A percentile compares a stretch with the other conserved stretches of the same genome.
Conservation (phyloP, 2,888 invertebrate genomes). For the Erebia palarica region DNA sequence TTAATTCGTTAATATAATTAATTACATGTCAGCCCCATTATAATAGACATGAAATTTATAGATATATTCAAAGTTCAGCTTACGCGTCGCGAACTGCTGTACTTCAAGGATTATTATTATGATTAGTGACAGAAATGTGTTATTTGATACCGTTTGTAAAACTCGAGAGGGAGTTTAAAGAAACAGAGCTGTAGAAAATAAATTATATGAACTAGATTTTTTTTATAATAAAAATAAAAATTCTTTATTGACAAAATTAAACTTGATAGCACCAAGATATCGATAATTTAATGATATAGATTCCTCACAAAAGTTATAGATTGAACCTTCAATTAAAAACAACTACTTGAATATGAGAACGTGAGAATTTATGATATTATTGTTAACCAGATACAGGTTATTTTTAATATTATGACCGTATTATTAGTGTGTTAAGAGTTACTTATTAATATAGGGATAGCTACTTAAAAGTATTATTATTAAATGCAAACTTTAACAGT, state of each 20-base stretch:
- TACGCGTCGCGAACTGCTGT: no score
- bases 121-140: no score
- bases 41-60: no score
- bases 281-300: neutral
- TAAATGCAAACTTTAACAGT: constrained; percentile 11
- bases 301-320: constrained; percentile 4
- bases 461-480: constrained; percentile 21
- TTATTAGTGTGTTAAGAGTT: constrained; percentile 28
- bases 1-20: no score
- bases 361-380: constrained; percentile 15
- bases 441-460: constrained; percentile 3
- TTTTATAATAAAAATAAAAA: no score
- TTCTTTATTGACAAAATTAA: no score
- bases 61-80: no score
- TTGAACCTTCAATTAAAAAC: constrained; percentile 8
- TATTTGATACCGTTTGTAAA: no score
- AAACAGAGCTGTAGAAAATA: no score
- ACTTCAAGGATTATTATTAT: no score
- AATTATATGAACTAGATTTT: no score
- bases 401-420: constrained; percentile 24
- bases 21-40: no score
- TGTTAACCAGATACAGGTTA: constrained; percentile 21
- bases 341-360: neutral
- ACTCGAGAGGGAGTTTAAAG: neutral
- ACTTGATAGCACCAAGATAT: neutral